A percentile compares a stretch with the other conserved stretches of the same genome.
Conservation (phyloP, 1,140 invertebrate species). For the Drosophila simulans region DNA sequence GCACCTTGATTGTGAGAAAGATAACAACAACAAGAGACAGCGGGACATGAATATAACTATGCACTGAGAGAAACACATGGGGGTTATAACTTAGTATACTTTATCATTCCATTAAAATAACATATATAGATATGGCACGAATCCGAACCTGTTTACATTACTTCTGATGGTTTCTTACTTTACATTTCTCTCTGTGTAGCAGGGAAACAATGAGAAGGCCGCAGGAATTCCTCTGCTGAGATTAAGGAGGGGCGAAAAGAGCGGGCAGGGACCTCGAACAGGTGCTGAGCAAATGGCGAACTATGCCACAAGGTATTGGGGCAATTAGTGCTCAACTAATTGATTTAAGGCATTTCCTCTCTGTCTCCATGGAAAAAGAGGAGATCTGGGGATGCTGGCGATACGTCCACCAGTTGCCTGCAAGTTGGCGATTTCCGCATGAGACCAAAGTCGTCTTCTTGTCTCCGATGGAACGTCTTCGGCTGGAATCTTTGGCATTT, state of each 20-base stretch:
- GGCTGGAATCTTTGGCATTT: slow-evolving; percentile 73
- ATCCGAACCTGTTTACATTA: too few species aligned
- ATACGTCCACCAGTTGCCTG: neutral
- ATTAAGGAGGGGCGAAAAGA: slow-evolving; percentile 52
- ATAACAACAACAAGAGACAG: slow-evolving; percentile 54
- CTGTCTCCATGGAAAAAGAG: slow-evolving; percentile 35
- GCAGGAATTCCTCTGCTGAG: slow-evolving; percentile 73
- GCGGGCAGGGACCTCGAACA: slow-evolving; percentile 46
- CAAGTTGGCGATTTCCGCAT: slow-evolving; percentile 66
- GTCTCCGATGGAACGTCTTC: slow-evolving; percentile 62
- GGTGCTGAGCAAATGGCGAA: slow-evolving; percentile 80
- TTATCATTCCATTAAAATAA: too few species aligned
- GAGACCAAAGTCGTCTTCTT: slow-evolving; percentile 70
- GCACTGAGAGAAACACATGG: neutral
- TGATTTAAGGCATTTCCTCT: slow-evolving; percentile 84
- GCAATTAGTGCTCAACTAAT: slow-evolving; percentile 84
- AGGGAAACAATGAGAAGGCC: slow-evolving; percentile 78
- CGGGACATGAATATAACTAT: slow-evolving; percentile 25
- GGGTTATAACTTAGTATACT: neutral
- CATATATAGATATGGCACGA: too few species aligned
- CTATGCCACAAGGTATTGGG: slow-evolving; percentile 84
- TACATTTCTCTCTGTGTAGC: slow-evolving; percentile 5
- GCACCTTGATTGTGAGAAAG: slow-evolving; percentile 82
- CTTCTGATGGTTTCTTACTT: too few species aligned
- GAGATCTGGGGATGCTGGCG: neutral